Evolutionary conservation across 2,888 invertebrate species (phyloP), one percentile per base, ranked within the genome.

Genomic region (Euclidia mi): DNA sequence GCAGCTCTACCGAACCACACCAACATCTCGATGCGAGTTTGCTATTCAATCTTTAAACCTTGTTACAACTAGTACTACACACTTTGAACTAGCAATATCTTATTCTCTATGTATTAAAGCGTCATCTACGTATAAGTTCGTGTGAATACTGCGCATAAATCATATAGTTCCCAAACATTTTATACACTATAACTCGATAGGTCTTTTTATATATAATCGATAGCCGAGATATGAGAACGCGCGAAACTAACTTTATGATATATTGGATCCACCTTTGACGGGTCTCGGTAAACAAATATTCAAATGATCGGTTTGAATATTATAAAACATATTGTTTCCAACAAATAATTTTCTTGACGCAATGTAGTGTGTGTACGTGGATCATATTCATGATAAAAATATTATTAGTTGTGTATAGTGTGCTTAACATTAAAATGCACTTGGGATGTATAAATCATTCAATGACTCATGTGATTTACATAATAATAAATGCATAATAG

Each of bases 231-330:
- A 79, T 70, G 78, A 71, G 71, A 69, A 70, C 68, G 76, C 59
- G 64, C 32, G 61, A 70, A 82, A 79, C 82, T 74, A 80, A 77
- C 74, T 79, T 79, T 75, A 79, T 82, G 82, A 85, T 85, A 84
- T 83, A 85, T 84, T 71, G 72, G 68, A 65, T 58, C 67, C 64
- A 81, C 78, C 76, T 81, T 71, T 56, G 61, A 60, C 56, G 59
- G 62, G 53, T 67, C 67, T 56, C 51, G 61, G 76, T 72, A 81
- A 78, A 82, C 77, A 78, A 70, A 75, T 66, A 72, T 71, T 64
- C 65, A 64, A 67, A 63, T 63, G 63, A 50, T 63, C 10, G 14
- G 35, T 43, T 44, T 25, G 40, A 41, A 43, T 41, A 18, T 20
- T 51, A 32, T 37, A 43, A 52, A 56, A 34, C 46, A 51, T 20